Conservation (phyloP, 1,140 invertebrate genomes). For the Spodoptera frugiperda region DNA sequence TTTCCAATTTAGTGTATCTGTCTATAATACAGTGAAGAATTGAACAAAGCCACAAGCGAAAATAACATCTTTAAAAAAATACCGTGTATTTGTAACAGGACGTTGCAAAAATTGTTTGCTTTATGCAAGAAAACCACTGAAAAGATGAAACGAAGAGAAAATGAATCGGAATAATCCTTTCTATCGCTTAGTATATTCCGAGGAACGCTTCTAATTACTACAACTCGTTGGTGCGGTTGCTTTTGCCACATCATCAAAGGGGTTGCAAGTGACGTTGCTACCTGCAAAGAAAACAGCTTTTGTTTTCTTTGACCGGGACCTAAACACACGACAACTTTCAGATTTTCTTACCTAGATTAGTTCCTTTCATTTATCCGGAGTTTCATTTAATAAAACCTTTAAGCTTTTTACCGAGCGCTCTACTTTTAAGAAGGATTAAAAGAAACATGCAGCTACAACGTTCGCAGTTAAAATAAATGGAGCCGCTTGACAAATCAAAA, state of each 20-base stretch:
- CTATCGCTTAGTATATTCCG: constrained; percentile 53
- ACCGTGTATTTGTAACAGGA: not conserved
- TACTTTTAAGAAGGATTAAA: not conserved
- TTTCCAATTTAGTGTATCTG: too few relatives aligned
- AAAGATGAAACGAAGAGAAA: constrained; percentile 37
- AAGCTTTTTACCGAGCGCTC: not conserved
- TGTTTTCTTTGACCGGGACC: constrained; percentile 56
- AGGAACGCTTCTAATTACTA: constrained; percentile 66
- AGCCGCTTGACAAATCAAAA: constrained; percentile 70
- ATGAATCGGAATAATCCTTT: constrained; percentile 50
- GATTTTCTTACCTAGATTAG: constrained; percentile 41
- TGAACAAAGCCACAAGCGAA: not conserved
- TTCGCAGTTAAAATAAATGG: constrained; percentile 29
- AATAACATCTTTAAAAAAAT: not conserved
- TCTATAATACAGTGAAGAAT: not conserved
- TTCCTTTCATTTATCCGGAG: constrained; percentile 6
- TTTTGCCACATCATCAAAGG: constrained; percentile 63
- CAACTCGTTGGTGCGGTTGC: constrained; percentile 60
- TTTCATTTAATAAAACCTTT: constrained; percentile 6
- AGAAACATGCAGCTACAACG: constrained; percentile 1
- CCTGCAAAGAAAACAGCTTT: constrained; percentile 50
- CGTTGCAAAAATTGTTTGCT: not conserved
- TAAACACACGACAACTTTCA: constrained; percentile 43
- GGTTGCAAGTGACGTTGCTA: constrained; percentile 53
- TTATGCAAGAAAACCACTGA: constrained; percentile 13